Conservation (phyloP, 2,113 vertebrate species). For the Callopanchax toddi region DNA sequence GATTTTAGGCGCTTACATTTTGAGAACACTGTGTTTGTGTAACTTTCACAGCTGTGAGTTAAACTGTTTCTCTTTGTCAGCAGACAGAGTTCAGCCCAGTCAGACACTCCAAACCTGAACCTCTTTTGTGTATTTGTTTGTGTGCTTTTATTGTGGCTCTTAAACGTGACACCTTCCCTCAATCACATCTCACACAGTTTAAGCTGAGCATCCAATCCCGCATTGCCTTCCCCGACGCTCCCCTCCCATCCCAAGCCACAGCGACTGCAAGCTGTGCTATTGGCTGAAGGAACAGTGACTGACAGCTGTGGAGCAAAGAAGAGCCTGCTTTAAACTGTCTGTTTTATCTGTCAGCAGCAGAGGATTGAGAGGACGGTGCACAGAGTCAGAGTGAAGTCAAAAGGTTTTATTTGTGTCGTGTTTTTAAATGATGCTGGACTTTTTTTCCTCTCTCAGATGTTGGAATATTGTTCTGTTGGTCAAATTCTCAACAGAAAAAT, state of each 20-base stretch:
- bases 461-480: conserved; percentile 12
- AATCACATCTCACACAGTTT: conserved; percentile 81
- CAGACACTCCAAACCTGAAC: conserved; percentile 24
- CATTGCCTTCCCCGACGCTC: conserved; percentile 72
- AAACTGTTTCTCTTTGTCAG: conserved; percentile 54
- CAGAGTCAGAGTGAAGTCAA: conserved; percentile 23
- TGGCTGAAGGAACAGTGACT: conserved; percentile 74
- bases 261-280: conserved; percentile 73
- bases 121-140: conserved; percentile 50
- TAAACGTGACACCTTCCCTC: conserved; percentile 72
- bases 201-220: conserved; percentile 71
- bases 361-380: conserved; percentile 45
- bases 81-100: conserved; percentile 36
- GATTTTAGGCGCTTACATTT: conserved; percentile 1
- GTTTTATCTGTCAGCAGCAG: conserved; percentile 60
- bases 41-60: conserved; percentile 60
- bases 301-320: conserved; percentile 76
- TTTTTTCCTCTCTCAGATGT: conserved; percentile 46
- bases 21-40: conserved; percentile 29
- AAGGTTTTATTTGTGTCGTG: conserved; percentile 27
- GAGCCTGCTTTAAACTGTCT: conserved; percentile 63
- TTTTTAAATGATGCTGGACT: conserved; percentile 50
- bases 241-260: conserved; percentile 60
- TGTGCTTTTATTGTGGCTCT: conserved; percentile 53
- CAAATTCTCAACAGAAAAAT: conserved; percentile 48